Evolutionary conservation across 2,888 invertebrate genomes (phyloP).

Genomic region (Meganola albula): DNA sequence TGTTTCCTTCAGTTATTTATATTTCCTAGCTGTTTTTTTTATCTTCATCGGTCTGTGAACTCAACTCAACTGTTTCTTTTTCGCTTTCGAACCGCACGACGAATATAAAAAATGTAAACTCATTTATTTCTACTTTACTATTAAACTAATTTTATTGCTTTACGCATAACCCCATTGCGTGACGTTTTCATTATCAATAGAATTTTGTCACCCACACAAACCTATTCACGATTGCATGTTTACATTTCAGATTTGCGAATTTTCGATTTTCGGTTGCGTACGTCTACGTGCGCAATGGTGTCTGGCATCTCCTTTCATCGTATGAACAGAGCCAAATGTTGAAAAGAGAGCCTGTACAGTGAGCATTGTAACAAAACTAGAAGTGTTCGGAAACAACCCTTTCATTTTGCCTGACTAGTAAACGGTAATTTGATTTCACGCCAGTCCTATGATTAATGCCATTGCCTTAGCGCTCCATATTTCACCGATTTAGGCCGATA

Average conservation of each 20-base stretch:
- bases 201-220: conserved; percentile 71
- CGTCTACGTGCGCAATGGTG: conserved; percentile 33
- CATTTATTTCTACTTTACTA: too few species aligned
- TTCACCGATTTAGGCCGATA: conserved; percentile 72
- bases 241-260: conserved; percentile 76
- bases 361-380: conserved; percentile 43
- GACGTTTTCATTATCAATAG: conserved; percentile 60
- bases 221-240: conserved; percentile 76
- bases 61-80: too few species aligned
- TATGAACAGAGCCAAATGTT: conserved; percentile 7
- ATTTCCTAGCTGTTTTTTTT: too few species aligned
- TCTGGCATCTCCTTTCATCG: conserved; percentile 32
- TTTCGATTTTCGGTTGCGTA: conserved; percentile 59
- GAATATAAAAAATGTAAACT: too few species aligned
- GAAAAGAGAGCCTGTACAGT: conserved; percentile 37
- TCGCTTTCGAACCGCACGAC: too few species aligned
- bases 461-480: conserved; percentile 75
- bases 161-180: conserved; percentile 33
- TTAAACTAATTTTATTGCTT: conserved; percentile 39
- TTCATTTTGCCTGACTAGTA: conserved; percentile 65
- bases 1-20: too few species aligned
- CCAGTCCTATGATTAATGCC: conserved; percentile 72
- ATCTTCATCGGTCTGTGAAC: too few species aligned
- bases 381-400: conserved; percentile 59
- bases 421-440: conserved; percentile 76